A percentile compares a stretch with the other conserved stretches of the same genome.
phyloP scores from a whole-genome alignment of 2,113 vertebrate genomes.

The Sterrhoptilus dennistouni region DNA sequence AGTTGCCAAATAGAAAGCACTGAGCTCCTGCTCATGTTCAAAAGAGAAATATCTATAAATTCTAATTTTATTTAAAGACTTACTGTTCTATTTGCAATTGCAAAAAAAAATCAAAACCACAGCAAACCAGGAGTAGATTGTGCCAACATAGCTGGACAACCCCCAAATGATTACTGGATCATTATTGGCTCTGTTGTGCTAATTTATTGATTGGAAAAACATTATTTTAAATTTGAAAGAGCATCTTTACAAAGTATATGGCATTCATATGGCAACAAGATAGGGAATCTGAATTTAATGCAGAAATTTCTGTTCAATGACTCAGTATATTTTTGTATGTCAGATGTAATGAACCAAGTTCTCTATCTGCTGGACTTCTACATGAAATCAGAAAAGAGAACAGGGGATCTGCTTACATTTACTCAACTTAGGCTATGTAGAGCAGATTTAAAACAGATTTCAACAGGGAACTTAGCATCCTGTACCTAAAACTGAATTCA shows the following conservation, averaged over 20 bases:
- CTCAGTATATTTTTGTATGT: not conserved
- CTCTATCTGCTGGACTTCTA: not conserved
- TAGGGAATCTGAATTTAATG: not conserved
- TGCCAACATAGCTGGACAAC: not conserved
- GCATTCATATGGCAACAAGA: not conserved
- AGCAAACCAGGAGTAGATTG: not conserved
- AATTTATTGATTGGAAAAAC: not conserved
- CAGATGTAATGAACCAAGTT: not conserved
- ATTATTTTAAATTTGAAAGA: not conserved
- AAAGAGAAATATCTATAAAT: not conserved
- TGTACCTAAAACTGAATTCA: not conserved
- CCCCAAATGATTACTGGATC: not conserved
- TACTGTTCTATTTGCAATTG: not conserved
- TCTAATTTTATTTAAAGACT: not conserved
- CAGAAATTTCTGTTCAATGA: not conserved
- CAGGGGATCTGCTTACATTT: not conserved
- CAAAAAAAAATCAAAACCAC: not conserved
- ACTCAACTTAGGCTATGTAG: not conserved
- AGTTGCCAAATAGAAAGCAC: not conserved
- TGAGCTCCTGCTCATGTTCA: not conserved
- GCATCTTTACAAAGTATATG: not conserved
- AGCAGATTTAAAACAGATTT: not conserved
- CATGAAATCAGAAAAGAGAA: not conserved
- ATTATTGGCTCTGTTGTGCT: not conserved
- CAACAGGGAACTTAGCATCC: not conserved